phyloP scores from a whole-genome alignment of 2,113 vertebrate genomes.

The Embiotoca jacksoni region DNA sequence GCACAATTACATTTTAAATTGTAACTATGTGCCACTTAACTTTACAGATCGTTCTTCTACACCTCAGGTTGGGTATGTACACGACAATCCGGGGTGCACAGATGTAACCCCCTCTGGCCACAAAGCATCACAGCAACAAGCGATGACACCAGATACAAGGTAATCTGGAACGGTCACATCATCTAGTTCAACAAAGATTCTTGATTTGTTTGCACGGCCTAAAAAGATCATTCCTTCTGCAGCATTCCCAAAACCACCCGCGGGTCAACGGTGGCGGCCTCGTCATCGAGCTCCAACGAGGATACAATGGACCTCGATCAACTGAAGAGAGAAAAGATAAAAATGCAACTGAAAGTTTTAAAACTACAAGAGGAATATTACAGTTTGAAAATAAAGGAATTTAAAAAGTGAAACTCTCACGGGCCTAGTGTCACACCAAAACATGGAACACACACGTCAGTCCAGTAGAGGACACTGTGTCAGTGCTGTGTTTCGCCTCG shows the following conservation, averaged over 20 bases:
- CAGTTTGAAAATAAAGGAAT: background rate
- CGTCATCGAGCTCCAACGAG: background rate
- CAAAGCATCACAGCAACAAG: background rate
- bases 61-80: rapidly evolving
- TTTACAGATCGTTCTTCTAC: background rate
- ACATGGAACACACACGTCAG: too few relatives aligned
- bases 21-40: background rate
- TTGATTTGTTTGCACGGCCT: rapidly evolving
- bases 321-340: constrained; percentile 42
- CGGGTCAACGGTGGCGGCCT: too few relatives aligned
- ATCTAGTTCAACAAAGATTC: background rate
- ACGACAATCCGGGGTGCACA: background rate
- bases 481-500: too few relatives aligned
- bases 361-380: constrained; percentile 58
- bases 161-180: background rate
- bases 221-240: background rate
- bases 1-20: too few relatives aligned
- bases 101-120: background rate
- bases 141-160: rapidly evolving
- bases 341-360: constrained; percentile 58
- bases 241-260: background rate
- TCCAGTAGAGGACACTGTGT: too few relatives aligned
- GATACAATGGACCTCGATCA: constrained; percentile 32
- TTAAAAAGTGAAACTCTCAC: background rate
- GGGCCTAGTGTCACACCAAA: too few relatives aligned